These are phyloP conservation scores for Gasterosteus nipponicus DNA, from an alignment of 2,113 vertebrate species.

Conservation along the genomic window DNA sequence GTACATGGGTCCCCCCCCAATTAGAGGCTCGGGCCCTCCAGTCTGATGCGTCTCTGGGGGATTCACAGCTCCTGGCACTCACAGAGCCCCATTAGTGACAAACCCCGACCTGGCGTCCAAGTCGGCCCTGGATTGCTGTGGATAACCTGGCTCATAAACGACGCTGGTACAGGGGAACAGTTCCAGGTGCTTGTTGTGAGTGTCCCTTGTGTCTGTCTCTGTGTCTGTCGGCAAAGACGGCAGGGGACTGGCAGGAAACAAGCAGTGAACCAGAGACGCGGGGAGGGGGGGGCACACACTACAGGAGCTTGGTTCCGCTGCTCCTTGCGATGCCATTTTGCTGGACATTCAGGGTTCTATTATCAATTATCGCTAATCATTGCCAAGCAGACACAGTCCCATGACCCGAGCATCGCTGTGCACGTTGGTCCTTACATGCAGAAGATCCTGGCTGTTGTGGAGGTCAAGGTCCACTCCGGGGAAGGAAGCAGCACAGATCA, in stretches of 20 bases:
- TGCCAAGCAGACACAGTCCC: slow-evolving; percentile 58
- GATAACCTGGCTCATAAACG: slow-evolving; percentile 73
- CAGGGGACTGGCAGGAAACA: slow-evolving; percentile 46
- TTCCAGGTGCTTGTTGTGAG: slow-evolving; percentile 61
- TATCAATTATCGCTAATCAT: slow-evolving; percentile 20
- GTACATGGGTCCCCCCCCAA: slow-evolving; percentile 79
- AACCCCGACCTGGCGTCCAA: slow-evolving; percentile 59
- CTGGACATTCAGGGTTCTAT: slow-evolving; percentile 44
- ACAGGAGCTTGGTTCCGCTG: background rate
- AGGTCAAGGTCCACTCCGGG: background rate
- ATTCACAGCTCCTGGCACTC: slow-evolving; percentile 73
- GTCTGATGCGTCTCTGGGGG: slow-evolving; percentile 78
- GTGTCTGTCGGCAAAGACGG: slow-evolving; percentile 28
- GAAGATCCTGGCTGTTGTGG: slow-evolving; percentile 1
- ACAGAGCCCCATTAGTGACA: slow-evolving; percentile 77
- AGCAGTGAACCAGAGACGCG: slow-evolving; percentile 23
- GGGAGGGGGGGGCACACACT: background rate
- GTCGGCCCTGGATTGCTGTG: slow-evolving; percentile 60
- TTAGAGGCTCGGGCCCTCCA: slow-evolving; percentile 72
- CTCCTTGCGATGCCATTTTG: slow-evolving; percentile 43
- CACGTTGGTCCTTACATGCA: slow-evolving; percentile 13
- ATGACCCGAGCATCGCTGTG: slow-evolving; percentile 28
- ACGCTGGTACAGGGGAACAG: slow-evolving; percentile 31
- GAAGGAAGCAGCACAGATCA: background rate
- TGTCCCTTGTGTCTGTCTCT: slow-evolving; percentile 38